Percentiles rank a stretch among this genome's conserved stretches.
These are phyloP conservation scores for Drosophila bocki DNA, from an alignment of 1,140 invertebrate species.

Conservation along the genomic window DNA sequence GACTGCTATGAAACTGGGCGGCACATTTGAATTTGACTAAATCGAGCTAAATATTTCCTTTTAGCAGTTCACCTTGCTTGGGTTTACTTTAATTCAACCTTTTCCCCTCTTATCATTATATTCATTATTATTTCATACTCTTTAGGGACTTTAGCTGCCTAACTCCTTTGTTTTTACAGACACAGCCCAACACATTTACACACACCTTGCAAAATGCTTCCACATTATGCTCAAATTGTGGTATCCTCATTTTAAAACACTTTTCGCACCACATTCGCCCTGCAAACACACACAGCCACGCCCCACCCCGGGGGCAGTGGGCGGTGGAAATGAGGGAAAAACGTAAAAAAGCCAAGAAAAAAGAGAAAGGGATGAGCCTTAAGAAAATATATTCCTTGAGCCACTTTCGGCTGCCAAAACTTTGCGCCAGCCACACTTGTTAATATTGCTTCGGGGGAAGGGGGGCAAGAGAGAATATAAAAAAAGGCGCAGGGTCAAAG, in stretches of 20 bases:
- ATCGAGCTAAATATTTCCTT: background rate
- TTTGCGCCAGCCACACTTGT: conserved; percentile 62
- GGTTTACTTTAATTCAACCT: background rate
- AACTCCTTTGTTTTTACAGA: conserved; percentile 3
- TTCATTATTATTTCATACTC: conserved; percentile 25
- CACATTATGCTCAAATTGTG: conserved; percentile 35
- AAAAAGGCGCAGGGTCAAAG: conserved; percentile 75
- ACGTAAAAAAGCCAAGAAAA: background rate
- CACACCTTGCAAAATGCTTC: conserved; percentile 12
- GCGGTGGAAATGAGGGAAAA: background rate
- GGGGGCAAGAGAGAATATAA: conserved; percentile 34
- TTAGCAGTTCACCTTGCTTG: background rate
- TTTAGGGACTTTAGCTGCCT: background rate
- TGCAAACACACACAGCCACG: conserved; percentile 16
- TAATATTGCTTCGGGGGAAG: conserved; percentile 49
- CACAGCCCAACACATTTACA: conserved; percentile 6
- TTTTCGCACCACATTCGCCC: conserved; percentile 30
- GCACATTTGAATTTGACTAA: background rate
- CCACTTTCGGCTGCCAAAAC: conserved; percentile 48
- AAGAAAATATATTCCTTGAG: conserved; percentile 54
- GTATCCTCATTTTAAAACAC: conserved; percentile 44
- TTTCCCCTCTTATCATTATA: conserved; percentile 9
- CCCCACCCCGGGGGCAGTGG: conserved; percentile 19
- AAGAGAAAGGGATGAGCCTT: conserved; percentile 42
- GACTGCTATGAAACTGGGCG: conserved; percentile 13